These are phyloP conservation scores for Taenioides sp. DNA, from an alignment of 2,797 vertebrate species.

Conservation along the genomic window DNA sequence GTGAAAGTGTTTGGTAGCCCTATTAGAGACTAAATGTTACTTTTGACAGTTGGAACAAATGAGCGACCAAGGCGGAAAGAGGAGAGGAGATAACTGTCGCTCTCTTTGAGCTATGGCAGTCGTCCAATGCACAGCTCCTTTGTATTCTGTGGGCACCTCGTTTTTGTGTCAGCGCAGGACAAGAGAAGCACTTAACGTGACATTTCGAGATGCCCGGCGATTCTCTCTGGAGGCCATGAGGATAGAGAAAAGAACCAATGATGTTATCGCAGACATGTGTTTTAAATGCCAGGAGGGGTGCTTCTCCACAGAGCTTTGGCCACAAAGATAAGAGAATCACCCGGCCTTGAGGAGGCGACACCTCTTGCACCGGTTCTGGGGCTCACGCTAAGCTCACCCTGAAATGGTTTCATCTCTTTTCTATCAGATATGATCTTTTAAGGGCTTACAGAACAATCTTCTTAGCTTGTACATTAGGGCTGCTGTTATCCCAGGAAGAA, in stretches of 20 bases:
- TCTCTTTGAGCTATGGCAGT: constrained; percentile 54
- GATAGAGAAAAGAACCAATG: constrained; percentile 57
- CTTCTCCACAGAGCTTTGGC: constrained; percentile 51
- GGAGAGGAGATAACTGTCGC: constrained; percentile 31
- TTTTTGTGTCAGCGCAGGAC: constrained; percentile 65
- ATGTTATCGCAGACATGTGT: constrained; percentile 70
- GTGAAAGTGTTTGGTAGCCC: constrained; percentile 33
- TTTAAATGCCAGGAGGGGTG: constrained; percentile 69
- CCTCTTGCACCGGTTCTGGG: constrained; percentile 45
- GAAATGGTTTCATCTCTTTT: constrained; percentile 63
- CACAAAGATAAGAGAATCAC: constrained; percentile 62
- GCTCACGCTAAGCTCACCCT: constrained; percentile 61
- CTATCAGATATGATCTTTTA: constrained; percentile 62
- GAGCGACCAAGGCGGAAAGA: constrained; percentile 35
- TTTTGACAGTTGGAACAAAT: constrained; percentile 59
- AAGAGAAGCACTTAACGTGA: constrained; percentile 76
- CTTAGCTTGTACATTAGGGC: constrained; percentile 64
- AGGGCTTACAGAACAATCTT: constrained; percentile 69
- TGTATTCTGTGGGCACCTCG: constrained; percentile 58
- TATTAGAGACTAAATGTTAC: constrained; percentile 53
- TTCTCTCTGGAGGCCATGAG: constrained; percentile 58
- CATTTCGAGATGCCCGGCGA: constrained; percentile 71
- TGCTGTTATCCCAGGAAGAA: constrained; percentile 57
- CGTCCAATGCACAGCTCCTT: constrained; percentile 51
- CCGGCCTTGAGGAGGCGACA: constrained; percentile 44